Evolutionary conservation across 2,888 invertebrate genomes (phyloP), one percentile per base, ranked within the genome.

Genomic region (Limnephilus auricula): DNA sequence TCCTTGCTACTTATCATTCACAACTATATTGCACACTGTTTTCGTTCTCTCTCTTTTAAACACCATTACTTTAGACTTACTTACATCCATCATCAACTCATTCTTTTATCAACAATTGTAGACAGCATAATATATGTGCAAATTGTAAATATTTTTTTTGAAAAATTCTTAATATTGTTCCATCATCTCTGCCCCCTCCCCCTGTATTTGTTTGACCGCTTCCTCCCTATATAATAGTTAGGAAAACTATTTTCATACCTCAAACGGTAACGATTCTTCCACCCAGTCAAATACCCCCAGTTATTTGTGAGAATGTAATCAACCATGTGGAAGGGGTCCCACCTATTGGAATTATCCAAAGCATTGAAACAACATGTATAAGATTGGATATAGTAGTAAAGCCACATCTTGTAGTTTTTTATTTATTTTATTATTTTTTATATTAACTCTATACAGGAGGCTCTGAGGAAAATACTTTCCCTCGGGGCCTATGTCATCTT

Each of bases 281-380:
- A 37, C 84, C 37, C 84, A 84, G 31, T 34, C 34, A 84, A 84
- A 84, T 40, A 32, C 25, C 34, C 32, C 30, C 37, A 25, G 34
- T 84, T 32, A 84, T 84, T 34, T 84, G 37, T 32, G 84, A 84
- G 25, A 84, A 84, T 84, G 84, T 34, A 34, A n/a, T 84, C 84
- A 40, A n/a, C 37, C 34, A 84, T 34, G 84, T 31, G 80, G 32
- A 80, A 32, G 31, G 80, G 31, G 80, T 31, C 30, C 80, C 32
- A 80, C 80, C 32, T 31, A 80, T 80, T 32, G 32, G 80, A 80
- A 80, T 80, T 80, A 80, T 80, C 80, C 32, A 32, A 31, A 18
- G 12, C 65, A 65, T n/a, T 65, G 65, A 65, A 65, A 65, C n/a
- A 65, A 65, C 25, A 25, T 2, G 9, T 2, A n/a, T 65, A 65